Base-by-base conservation (phyloP, 2,113 vertebrate species). In the Boleophthalmus pectinirostris region DNA sequence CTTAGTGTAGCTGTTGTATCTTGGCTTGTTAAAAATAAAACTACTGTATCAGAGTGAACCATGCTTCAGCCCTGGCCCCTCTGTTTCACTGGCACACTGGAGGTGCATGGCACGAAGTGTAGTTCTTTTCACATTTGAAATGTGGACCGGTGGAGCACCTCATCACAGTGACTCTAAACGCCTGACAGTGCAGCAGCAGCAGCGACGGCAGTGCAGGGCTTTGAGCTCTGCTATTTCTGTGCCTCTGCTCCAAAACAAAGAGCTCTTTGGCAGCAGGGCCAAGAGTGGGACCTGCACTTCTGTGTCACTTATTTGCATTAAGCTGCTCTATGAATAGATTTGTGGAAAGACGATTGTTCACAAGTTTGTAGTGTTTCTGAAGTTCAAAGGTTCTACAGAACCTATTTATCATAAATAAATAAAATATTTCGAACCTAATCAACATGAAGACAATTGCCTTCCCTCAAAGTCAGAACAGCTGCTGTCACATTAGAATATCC, bases 201-300 rank as follows among this genome's bases (percentile, higher is more conserved):
- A 68, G 69, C 33, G 23, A 64, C 70, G 43, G 21, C 57, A 60
- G 74, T 66, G 58, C 47, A 11, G 38, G 79, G 74, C 81, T 80
- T 83, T 76, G 72, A 69, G 65, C 58, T 21, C 74, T 49, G 79
- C 78, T 90, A 82, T 87, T 85, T 61, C 71, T 81, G 85, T 75
- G 20, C 60, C 49, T 84, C 69, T 73, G 75, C 74, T 79, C 74
- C 58, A 76, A 80, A 82, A 75, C 79, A 81, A 77, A 74, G 82
- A 66, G 74, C 63, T 64, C 33, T 74, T 72, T 70, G 67, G 64
- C 51, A 66, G 11, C 64, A 66, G 38, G 69, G 68, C 54, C 33
- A 21, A 72, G 67, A 68, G 49, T 71, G 14, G 33, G 47, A 45
- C 6, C 73, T 43, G 20, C 38, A 25, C n/a, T 67, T 11, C 13